Conservation (phyloP, 2,888 invertebrate species). For the Latrodectus hesperus region DNA sequence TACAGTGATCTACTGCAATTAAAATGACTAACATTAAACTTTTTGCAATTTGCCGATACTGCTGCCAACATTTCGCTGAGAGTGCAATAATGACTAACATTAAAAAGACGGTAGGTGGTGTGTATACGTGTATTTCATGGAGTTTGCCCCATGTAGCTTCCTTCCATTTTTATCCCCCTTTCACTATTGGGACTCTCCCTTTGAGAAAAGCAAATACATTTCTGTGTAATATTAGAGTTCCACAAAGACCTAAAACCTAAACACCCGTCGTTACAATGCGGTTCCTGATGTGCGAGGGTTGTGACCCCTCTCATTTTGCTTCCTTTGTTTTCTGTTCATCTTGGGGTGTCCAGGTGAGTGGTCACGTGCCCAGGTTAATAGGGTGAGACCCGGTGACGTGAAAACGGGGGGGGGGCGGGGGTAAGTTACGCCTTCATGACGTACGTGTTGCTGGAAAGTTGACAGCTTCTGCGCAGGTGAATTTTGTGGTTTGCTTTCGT, state of each 20-base stretch:
- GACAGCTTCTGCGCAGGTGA: constrained; percentile 38
- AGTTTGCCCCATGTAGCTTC: too few species aligned
- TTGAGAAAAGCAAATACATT: constrained; percentile 39
- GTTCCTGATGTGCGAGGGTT: constrained; percentile 21
- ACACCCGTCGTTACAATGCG: constrained; percentile 7
- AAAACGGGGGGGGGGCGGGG: constrained; percentile 19
- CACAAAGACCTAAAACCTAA: not conserved
- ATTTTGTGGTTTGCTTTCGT: constrained; percentile 9
- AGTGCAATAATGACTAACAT: too few species aligned
- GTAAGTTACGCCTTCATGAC: constrained; percentile 28
- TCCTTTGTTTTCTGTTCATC: constrained; percentile 17
- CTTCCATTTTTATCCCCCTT: too few species aligned
- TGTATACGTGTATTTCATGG: too few species aligned
- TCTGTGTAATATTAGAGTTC: not conserved
- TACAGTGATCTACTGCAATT: too few species aligned
- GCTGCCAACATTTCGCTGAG: too few species aligned
- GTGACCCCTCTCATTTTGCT: constrained; percentile 16
- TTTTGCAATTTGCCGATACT: too few species aligned
- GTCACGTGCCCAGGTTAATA: constrained; percentile 52
- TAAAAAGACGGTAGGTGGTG: too few species aligned
- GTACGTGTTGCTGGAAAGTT: not conserved
- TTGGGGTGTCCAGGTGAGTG: constrained; percentile 26
- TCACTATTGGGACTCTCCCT: not conserved
- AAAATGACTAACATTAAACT: too few species aligned
- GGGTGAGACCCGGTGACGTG: constrained; percentile 18